Base-by-base conservation (phyloP, 2,888 invertebrate species). In the Troides aeacus region DNA sequence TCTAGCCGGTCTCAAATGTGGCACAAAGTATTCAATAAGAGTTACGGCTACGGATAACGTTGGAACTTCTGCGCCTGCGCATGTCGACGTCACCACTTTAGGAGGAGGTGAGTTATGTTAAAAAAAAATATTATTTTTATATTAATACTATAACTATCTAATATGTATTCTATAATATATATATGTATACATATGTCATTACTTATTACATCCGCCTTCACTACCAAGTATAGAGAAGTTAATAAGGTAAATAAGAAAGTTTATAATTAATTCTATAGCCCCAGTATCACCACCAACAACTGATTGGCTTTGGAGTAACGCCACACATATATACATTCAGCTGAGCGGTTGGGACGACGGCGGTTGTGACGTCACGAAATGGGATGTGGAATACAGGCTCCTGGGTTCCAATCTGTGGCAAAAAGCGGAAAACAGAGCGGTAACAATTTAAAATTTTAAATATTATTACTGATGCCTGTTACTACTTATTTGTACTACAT, bases 281-380 rank as follows among this genome's bases (percentile, higher is more conserved):
- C 95, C 95, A 18, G 89, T 94, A 70, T 93, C 95, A 58, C 97
- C 97, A 0, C 94, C 94, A 68, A 95, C 96, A 75, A 95, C 95
- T 59, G 96, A 97, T 81, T 95, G 97, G 84, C 93, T 98, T 64
- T 93, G 94, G 82, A 95, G 96, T 72, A 98, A 98, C 82, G 95
- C 97, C 15, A 96, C 97, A 0, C 96, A 96, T 73, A 95, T 97
- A 62, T 95, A 96, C 81, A 93, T 98, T 66, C 96, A 97, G 84
- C 93, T 98, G 63, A 94, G 95, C 73, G 95, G 96, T 1, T 98
- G 98, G 98, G 96, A 96, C 66, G 96, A 96, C 77, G 96, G 97
- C 1, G 97, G 97, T 15, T 98, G 98, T 90, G 95, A 96, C 71
- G 95, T 97, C 82, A 94, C 94, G 62, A 95, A 95, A 75, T 97